Evolutionary conservation across 2,797 vertebrate species (phyloP), one percentile per base, ranked within the genome.

Genomic region (Gymnodraco acuticeps): DNA sequence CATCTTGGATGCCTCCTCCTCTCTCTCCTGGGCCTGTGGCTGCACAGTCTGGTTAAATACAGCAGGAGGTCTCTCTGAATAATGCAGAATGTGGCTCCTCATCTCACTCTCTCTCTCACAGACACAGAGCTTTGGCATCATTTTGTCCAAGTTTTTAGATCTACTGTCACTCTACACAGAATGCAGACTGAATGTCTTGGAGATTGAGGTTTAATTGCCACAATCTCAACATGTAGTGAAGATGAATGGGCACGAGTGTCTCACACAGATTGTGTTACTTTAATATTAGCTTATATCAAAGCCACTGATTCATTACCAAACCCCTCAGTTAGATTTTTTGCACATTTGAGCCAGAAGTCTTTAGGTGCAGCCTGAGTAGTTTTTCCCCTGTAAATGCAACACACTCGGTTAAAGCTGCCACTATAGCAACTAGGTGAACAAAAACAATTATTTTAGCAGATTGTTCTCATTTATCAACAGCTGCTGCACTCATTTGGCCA

Each of bases 31-130:
- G 65, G 77, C 61, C 69, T 47, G n/a, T 69, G 58, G 69, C 81
- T 81, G 68, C 73, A 68, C 69, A 75, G 64, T 69, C 64, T 74
- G 77, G 31, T 83, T 81, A 78, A 69, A 71, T 72, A 73, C 78
- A 69, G 53, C 41, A 75, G 78, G 77, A 58, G 46, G 74, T 75
- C 68, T 78, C 69, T 78, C 70, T 85, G 82, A 87, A 91, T 91
- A 86, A 90, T 84, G 76, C 78, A 83, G 75, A 54, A 52, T 58
- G n/a, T 6, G 59, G 64, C 50, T 69, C 70, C 73, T 79, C 75
- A 60, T 59, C 73, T 81, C 75, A 60, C 59, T 75, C 54, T 72
- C 75, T 77, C 64, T 23, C 56, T 72, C 72, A 54, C 64, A 77
- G 71, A 42, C 58, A 52, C 51, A 46, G 68, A 76, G 64, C 62